Evolutionary conservation across 2,888 invertebrate species (phyloP), one percentile per base, ranked within the genome.

Genomic region (Netelia melanura): DNA sequence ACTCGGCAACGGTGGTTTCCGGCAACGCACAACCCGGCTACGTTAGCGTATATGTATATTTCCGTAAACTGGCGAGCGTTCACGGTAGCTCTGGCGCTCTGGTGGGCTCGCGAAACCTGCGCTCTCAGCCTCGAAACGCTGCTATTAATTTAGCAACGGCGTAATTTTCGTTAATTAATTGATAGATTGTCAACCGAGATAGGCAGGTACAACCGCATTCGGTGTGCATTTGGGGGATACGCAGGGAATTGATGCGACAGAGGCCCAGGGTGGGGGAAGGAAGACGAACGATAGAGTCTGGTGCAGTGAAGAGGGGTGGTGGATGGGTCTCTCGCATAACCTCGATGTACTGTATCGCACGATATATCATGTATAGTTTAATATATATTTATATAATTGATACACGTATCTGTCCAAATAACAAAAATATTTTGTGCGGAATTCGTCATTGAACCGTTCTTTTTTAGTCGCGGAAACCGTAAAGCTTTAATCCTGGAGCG

Each of bases 131-230:
- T 86, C 86, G 89, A 87, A 89, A 89, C 88, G 83, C 84, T 83
- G 86, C 89, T 90, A 90, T 91, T 91, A 90, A 90, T 92, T 91
- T 90, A 90, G 88, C 90, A 88, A 89, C 88, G 89, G 90, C 89
- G 90, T 90, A 91, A 93, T 93, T 92, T 92, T 92, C 92, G 90
- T 92, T 92, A 93, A 93, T 93, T 93, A 93, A 93, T 93, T 92
- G 92, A 92, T 91, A 91, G 92, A 93, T 93, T 90, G 92, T 91
- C 90, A 89, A 86, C 83, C 86, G 88, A 90, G 93, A 91, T 92
- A 91, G 90, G 87, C 88, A 87, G 84, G 84, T 81, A 79, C 75
- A 89, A 89, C 88, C 87, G 88, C 86, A 88, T 88, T 89, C 86
- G 88, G 84, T 79, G 71, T 14, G 68, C 11, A 43, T 68, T 67